These are phyloP conservation scores for Sebastes kiyomatsui DNA, from an alignment of 2,797 vertebrate genomes.

Conservation along the genomic window DNA sequence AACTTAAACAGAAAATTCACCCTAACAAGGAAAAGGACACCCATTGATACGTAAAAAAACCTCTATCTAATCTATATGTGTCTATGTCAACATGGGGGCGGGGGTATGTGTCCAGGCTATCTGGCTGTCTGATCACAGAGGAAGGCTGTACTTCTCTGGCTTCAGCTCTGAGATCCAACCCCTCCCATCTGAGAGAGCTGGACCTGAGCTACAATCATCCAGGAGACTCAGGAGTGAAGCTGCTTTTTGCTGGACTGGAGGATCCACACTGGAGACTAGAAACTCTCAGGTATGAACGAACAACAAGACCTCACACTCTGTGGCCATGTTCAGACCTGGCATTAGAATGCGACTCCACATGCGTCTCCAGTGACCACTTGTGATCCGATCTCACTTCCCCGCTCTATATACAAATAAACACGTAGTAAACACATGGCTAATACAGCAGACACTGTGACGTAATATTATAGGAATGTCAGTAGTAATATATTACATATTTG, in stretches of 20 bases:
- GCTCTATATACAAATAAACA: too few relatives aligned
- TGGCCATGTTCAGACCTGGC: too few relatives aligned
- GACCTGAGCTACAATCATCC: neutral
- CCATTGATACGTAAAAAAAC: neutral
- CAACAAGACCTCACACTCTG: neutral
- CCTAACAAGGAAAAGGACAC: neutral
- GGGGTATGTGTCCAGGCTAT: neutral
- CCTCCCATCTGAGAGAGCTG: neutral
- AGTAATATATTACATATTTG: too few relatives aligned
- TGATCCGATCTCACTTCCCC: too few relatives aligned
- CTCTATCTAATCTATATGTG: neutral
- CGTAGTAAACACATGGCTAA: too few relatives aligned
- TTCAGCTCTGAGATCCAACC: neutral
- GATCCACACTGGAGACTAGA: neutral
- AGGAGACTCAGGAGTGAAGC: neutral
- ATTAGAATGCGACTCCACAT: too few relatives aligned
- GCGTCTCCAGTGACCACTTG: too few relatives aligned
- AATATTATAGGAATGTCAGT: too few relatives aligned
- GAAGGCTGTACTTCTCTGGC: neutral
- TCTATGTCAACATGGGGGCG: too few relatives aligned
- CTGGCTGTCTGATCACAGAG: constrained; percentile 15
- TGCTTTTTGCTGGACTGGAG: neutral
- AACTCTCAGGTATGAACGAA: neutral
- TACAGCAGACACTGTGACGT: too few relatives aligned
- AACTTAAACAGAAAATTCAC: neutral